A percentile compares a stretch with the other conserved stretches of the same genome.
Conservation (phyloP, 37 sponge, comb jelly and placozoan species). For the Diacarnus erythraeanus region DNA sequence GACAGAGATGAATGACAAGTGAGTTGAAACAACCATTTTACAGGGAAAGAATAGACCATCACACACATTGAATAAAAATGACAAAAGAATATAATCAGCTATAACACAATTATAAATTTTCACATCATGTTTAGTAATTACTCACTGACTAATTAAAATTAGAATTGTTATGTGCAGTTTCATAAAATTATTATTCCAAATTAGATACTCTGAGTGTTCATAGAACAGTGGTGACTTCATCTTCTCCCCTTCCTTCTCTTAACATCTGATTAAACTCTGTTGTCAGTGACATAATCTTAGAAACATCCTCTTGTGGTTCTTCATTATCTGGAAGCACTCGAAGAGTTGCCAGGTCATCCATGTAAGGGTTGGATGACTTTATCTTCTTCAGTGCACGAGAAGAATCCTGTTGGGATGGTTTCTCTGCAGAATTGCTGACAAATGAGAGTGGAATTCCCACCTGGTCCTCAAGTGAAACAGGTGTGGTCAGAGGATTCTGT, state of each 20-base stretch:
- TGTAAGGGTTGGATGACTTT: constrained; percentile 9
- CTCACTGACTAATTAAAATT: too few relatives aligned
- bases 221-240: too few relatives aligned
- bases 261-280: not conserved
- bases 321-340: not conserved
- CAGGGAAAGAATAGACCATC: too few relatives aligned
- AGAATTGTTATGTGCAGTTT: too few relatives aligned
- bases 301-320: not conserved
- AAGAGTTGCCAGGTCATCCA: constrained; percentile 15
- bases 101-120: too few relatives aligned
- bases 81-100: too few relatives aligned
- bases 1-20: too few relatives aligned
- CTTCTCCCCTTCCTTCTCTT: not conserved
- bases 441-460: constrained; percentile 2
- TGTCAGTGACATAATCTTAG: not conserved
- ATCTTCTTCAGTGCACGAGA: not conserved
- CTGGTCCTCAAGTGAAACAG: not conserved
- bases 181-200: too few relatives aligned
- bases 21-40: too few relatives aligned
- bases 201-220: too few relatives aligned
- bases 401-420: not conserved
- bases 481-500: not conserved
- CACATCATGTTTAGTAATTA: too few relatives aligned
- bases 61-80: too few relatives aligned
- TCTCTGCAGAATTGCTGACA: not conserved